Evolutionary conservation across 1,140 invertebrate genomes (phyloP).

Genomic region (Anthonomus grandis): DNA sequence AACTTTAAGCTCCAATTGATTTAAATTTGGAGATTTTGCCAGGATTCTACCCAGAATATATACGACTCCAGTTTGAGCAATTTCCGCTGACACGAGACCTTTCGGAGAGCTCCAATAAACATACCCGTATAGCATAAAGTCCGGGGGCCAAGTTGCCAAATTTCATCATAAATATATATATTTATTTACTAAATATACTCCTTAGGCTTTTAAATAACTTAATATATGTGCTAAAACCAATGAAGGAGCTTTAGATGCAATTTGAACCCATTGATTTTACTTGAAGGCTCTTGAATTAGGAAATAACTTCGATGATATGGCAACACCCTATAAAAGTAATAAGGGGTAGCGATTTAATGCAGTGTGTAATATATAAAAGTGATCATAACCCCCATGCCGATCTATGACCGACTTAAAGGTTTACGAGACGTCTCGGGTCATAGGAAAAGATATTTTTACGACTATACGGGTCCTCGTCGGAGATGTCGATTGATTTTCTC

Average conservation of each 20-base stretch:
- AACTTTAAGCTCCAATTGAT: too few relatives aligned
- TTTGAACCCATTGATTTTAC: background rate
- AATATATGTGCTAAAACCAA: background rate
- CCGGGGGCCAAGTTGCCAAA: slow-evolving; percentile 14
- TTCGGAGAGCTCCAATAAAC: slow-evolving; percentile 23
- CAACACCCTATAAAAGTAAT: slow-evolving; percentile 4
- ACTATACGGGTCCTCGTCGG: too few relatives aligned
- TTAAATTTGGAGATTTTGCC: slow-evolving; percentile 27
- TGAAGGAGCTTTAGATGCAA: background rate
- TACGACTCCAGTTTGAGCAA: slow-evolving; percentile 24
- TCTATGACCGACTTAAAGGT: too few relatives aligned
- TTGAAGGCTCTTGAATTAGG: background rate
- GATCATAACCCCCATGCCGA: too few relatives aligned
- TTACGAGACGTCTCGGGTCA: too few relatives aligned
- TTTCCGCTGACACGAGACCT: slow-evolving; percentile 29
- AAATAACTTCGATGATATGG: background rate
- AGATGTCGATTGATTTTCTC: too few relatives aligned
- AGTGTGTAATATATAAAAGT: slow-evolving; percentile 15
- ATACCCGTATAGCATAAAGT: slow-evolving; percentile 12
- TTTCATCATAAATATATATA: too few relatives aligned
- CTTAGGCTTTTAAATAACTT: background rate
- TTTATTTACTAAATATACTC: background rate
- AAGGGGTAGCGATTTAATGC: slow-evolving; percentile 14
- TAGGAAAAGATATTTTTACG: too few relatives aligned
- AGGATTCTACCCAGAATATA: slow-evolving; percentile 23